Evolutionary conservation across 2,888 invertebrate genomes (phyloP).

Genomic region (Clepsis dumicolana): DNA sequence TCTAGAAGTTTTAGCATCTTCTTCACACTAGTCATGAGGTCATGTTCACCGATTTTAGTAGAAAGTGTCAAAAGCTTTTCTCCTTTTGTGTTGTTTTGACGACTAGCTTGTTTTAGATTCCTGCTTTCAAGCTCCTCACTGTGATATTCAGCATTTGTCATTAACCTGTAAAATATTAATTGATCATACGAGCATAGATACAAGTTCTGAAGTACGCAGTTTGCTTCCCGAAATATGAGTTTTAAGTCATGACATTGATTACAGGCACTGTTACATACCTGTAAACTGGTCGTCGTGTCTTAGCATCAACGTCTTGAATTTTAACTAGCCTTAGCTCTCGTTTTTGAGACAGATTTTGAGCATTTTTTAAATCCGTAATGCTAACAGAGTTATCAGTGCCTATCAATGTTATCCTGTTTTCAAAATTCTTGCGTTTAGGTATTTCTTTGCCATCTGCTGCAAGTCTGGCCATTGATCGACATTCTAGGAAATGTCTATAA

Average conservation of each 20-base stretch:
- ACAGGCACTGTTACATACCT: constrained; percentile 73
- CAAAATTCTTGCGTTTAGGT: constrained; percentile 69
- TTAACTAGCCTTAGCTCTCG: constrained; percentile 90
- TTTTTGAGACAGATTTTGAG: constrained; percentile 89
- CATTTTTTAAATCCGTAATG: constrained; percentile 89
- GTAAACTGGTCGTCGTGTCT: constrained; percentile 89
- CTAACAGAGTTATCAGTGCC: constrained; percentile 84
- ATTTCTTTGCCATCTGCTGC: constrained; percentile 78
- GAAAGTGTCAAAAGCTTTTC: constrained; percentile 88
- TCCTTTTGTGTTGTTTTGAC: constrained; percentile 79
- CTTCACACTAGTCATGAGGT: constrained; percentile 87
- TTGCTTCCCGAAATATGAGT: neutral
- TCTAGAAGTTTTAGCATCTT: constrained; percentile 88
- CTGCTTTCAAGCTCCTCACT: constrained; percentile 86
- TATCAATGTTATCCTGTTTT: constrained; percentile 88
- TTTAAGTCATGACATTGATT: neutral
- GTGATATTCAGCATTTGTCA: constrained; percentile 88
- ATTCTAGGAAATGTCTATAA: constrained; percentile 59
- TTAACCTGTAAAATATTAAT: constrained; percentile 73
- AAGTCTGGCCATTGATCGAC: constrained; percentile 63
- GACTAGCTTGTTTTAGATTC: constrained; percentile 77
- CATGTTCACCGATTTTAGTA: constrained; percentile 88
- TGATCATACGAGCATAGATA: neutral
- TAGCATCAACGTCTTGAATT: constrained; percentile 88
- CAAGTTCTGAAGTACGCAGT: neutral